Evolutionary conservation across 2,113 vertebrate genomes (phyloP).

Genomic region (Thermophis baileyi): DNA sequence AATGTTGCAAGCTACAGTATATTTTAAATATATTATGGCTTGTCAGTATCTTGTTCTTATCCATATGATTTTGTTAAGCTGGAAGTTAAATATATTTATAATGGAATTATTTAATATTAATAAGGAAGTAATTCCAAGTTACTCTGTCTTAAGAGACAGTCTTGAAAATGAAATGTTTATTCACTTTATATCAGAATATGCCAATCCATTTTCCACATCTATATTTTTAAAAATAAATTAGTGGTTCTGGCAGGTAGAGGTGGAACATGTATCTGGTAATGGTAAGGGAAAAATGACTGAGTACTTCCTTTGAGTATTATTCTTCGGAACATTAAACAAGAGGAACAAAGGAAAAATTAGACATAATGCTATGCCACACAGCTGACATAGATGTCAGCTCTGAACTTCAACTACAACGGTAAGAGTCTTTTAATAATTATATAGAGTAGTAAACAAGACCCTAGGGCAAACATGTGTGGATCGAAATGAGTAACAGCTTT

Average conservation of each 20-base stretch:
- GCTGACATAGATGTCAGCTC: constrained; percentile 65
- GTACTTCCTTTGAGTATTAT: constrained; percentile 49
- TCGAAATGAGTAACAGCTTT: constrained; percentile 70
- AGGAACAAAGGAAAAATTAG: constrained; percentile 72
- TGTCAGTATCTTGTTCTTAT: neutral
- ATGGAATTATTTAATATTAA: neutral
- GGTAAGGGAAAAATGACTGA: constrained; percentile 22
- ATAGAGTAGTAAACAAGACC: constrained; percentile 69
- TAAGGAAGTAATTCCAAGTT: neutral
- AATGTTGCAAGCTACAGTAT: neutral
- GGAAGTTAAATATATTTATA: constrained; percentile 9
- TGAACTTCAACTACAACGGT: constrained; percentile 76
- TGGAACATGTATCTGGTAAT: neutral
- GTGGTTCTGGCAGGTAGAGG: constrained; percentile 10
- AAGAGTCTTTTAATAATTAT: constrained; percentile 76
- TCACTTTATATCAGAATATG: neutral
- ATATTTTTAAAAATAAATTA: constrained; percentile 34
- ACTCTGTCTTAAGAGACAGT: neutral
- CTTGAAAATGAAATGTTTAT: neutral
- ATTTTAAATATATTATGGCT: neutral
- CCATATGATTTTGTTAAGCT: neutral
- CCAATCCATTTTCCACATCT: neutral
- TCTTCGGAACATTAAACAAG: constrained; percentile 57
- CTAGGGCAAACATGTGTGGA: constrained; percentile 60
- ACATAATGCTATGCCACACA: constrained; percentile 52